phyloP scores from a whole-genome alignment of 1,140 invertebrate genomes.

The Lepidurus apus region DNA sequence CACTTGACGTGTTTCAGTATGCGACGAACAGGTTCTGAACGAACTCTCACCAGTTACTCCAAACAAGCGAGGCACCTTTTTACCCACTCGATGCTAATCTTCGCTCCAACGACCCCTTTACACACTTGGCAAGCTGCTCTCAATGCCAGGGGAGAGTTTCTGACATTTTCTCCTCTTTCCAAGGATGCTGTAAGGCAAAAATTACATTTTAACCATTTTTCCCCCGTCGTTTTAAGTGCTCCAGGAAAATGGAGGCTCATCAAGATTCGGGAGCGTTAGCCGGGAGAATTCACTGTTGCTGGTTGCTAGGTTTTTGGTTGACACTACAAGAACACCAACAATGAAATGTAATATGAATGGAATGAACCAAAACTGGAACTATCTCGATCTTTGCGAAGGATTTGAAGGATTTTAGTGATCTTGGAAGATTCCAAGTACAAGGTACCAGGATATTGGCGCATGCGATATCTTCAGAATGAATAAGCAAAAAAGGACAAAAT shows the following conservation, averaged over 20 bases:
- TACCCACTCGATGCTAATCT: background rate
- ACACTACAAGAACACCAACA: too few species aligned
- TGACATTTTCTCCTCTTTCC: constrained; percentile 13
- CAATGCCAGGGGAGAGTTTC: background rate
- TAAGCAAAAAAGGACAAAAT: background rate
- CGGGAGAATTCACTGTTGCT: background rate
- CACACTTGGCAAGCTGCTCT: constrained; percentile 6
- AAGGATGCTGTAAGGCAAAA: background rate
- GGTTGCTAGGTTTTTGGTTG: background rate
- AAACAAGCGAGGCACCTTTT: background rate
- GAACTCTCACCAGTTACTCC: background rate
- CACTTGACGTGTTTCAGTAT: background rate
- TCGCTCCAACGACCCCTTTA: constrained; percentile 11
- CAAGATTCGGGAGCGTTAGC: background rate
- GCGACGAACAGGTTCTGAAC: background rate
- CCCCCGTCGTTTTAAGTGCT: background rate
- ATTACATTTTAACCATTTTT: background rate
- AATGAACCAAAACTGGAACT: too few species aligned
- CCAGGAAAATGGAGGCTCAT: background rate
- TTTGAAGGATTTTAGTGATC: too few species aligned
- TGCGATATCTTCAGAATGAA: background rate
- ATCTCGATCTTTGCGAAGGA: too few species aligned
- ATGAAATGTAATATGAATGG: too few species aligned
- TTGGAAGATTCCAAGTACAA: too few species aligned
- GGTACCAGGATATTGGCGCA: background rate